Base-by-base conservation (phyloP, 30 jellyfish, hydroid and myxozoan species). In the Aurelia coerulea region DNA sequence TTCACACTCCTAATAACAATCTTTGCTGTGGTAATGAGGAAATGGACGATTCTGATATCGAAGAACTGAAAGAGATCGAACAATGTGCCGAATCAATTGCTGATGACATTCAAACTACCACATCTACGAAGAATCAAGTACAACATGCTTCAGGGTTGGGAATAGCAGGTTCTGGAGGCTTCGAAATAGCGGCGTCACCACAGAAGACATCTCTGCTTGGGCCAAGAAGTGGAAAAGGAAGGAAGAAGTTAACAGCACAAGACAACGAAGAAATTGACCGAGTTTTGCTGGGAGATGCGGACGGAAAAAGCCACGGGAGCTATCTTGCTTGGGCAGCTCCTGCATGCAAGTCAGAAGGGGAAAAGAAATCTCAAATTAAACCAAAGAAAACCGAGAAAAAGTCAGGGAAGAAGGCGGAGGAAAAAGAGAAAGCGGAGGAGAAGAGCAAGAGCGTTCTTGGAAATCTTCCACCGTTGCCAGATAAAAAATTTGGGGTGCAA, bases 41-140 rank as follows among this genome's bases (percentile, higher is more conserved):
- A 9, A 46, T 46, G 13, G 74, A 50, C 11, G 86, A 53, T 6
- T 76, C 75, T 29, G 86, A 76, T 12, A 58, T 76, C 7, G 86
- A 76, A 54, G 86, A 76, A 41, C 86, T 76, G 5, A 72, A 76
- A 41, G 86, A 76, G 60, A 33, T 54, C 31, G 52, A 65, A 23
- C 34, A 54, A 14, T 16, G 68, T 10, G n/a, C 41, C 51, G 59
- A 49, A 31, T 39, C 64, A n/a, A 32, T 14, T n/a, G 60, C 12
- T 46, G 56, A 46, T 46, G 56, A 46, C 8, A 46, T 9, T 9
- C 56, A 46, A 6, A 46, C 56, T 9, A 9, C 56, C 14, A 6
- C 56, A 46, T 46, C 56, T 7, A 6, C 56, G 14, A 46, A 46
- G 56, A 46, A 46, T 7, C 56, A 46, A 46, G 56, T 46, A 46